Conservation (phyloP, 2,113 vertebrate genomes). For the Pluvialis apricaria region DNA sequence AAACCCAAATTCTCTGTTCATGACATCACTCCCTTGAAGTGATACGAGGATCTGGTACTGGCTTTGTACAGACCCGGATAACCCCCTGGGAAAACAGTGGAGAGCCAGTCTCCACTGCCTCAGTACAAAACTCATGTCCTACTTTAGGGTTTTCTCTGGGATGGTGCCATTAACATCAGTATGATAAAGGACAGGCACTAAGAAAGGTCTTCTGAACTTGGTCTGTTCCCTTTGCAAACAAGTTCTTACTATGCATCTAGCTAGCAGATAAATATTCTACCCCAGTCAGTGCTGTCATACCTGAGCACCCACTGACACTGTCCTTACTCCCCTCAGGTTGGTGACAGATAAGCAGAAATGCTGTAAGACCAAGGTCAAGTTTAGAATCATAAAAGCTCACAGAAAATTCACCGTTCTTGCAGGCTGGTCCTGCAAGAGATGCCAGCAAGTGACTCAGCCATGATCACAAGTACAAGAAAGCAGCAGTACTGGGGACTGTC, state of each 20-base stretch:
- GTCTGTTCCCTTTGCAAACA: not conserved
- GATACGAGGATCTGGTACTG: not conserved
- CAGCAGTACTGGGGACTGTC: not conserved
- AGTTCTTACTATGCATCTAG: not conserved
- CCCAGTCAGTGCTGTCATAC: constrained; percentile 1
- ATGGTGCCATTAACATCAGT: not conserved
- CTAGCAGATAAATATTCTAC: constrained; percentile 6
- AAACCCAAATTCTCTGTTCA: not conserved
- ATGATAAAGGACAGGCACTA: not conserved
- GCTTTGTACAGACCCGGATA: not conserved
- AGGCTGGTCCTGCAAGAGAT: not conserved
- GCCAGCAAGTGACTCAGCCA: not conserved
- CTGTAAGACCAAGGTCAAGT: not conserved
- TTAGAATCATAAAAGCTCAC: not conserved
- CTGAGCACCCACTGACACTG: not conserved
- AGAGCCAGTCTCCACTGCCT: not conserved
- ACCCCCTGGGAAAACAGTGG: not conserved
- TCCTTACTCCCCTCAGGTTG: not conserved
- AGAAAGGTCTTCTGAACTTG: not conserved
- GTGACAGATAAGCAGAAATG: constrained; percentile 20
- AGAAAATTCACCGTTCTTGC: not conserved
- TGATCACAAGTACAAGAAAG: not conserved
- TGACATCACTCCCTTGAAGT: not conserved
- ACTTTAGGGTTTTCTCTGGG: not conserved
- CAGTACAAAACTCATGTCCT: not conserved